These are phyloP conservation scores for Habrosyne pyritoides DNA, from an alignment of 2,888 invertebrate genomes.

Conservation along the genomic window DNA sequence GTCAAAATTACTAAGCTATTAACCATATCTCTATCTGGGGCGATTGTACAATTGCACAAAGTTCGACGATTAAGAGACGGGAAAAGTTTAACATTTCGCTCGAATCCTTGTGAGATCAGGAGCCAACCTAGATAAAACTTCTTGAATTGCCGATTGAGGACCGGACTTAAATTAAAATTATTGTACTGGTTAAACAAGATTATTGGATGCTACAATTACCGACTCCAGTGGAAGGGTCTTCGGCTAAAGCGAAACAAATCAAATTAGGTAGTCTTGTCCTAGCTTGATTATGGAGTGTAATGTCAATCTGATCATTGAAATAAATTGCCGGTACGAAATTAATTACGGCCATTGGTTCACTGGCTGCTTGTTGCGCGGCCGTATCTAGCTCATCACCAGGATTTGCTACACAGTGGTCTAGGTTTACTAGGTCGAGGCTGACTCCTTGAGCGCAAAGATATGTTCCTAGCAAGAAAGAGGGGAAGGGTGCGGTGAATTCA, in stretches of 20 bases:
- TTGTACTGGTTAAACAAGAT: constrained; percentile 1
- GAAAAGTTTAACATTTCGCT: constrained; percentile 52
- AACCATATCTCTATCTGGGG: constrained; percentile 51
- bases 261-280: constrained; percentile 42
- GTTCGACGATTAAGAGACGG: constrained; percentile 64
- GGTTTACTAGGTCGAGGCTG: constrained; percentile 53
- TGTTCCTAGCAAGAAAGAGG: constrained; percentile 44
- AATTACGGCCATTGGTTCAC: constrained; percentile 44
- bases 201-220: constrained; percentile 38
- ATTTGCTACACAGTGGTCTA: constrained; percentile 60
- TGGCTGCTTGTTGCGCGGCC: constrained; percentile 48
- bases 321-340: constrained; percentile 65
- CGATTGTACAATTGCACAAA: constrained; percentile 63
- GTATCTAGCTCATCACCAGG: constrained; percentile 53
- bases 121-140: constrained; percentile 60
- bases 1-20: constrained; percentile 53
- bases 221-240: constrained; percentile 51
- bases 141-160: constrained; percentile 38
- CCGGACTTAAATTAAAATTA: constrained; percentile 27
- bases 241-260: constrained; percentile 62
- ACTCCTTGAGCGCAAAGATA: constrained; percentile 56
- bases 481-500: constrained; percentile 57
- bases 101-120: constrained; percentile 36
- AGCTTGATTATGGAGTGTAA: constrained; percentile 37
- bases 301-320: constrained; percentile 52